Evolutionary conservation across 2,797 vertebrate genomes (phyloP), one percentile per base, ranked within the genome.

Genomic region (Enteromius mattozi): DNA sequence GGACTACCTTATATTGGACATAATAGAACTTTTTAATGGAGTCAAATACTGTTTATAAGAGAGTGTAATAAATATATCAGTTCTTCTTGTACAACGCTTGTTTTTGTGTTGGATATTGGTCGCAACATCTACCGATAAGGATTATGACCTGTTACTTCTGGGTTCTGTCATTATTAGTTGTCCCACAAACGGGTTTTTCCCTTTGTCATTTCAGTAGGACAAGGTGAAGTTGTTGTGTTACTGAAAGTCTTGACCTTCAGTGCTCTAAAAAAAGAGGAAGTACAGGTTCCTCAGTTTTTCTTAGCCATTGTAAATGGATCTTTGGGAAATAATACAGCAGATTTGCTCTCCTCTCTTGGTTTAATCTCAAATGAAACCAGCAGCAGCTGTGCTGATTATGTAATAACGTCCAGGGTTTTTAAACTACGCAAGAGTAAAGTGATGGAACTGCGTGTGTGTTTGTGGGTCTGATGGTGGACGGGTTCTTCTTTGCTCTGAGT

Each of bases 331-430:
- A 78, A 47, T 71, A 71, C 30, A 40, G 21, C 24, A 66, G 45
- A 79, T 79, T 63, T 84, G 30, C 51, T 78, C 74, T 61, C 24
- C 51, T 84, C 63, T 69, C 35, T 71, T 59, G 66, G 37, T 78
- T 56, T 71, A 78, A 84, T 84, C 83, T 79, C 68, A 51, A 21
- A 71, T 72, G 21, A 84, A 79, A 84, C 19, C 21, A 37, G 54
- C 76, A 79, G 37, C 76, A 84, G 66, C 68, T 87, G 72, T 87
- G 68, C 37, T 54, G 54, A 78, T 88, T 88, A 88, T 88, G 79
- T 84, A 89, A 89, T 59, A 21, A 65, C 65, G 80, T 71, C 71
- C 59, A 76, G 74, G 45, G 51, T 72, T 87, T 79, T 74, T 86
- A 77, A 85, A 70, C 63, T 42, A 81, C 69, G 33, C 68, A 59